phyloP scores from a whole-genome alignment of 2,888 invertebrate genomes.

The Chironomus tentans region DNA sequence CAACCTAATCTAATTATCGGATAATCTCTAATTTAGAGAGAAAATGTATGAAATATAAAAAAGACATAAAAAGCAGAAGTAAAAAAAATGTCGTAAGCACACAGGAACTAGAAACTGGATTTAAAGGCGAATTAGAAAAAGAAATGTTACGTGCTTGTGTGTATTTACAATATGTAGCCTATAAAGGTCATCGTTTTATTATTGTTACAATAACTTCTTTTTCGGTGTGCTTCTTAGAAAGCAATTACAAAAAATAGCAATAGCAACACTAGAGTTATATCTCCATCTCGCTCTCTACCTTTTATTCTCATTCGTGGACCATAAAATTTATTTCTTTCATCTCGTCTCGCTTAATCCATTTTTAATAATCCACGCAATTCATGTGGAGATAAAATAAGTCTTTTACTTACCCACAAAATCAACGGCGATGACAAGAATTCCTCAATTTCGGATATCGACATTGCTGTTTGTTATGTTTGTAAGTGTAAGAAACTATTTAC shows the following conservation, averaged over 20 bases:
- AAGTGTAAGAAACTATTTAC: not conserved
- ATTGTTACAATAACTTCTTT: not conserved
- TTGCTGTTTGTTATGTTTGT: not conserved
- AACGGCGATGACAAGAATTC: constrained; percentile 19
- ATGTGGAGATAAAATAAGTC: no score
- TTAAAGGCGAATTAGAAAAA: not conserved
- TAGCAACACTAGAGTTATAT: not conserved
- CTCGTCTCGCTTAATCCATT: not conserved
- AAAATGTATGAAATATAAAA: not conserved
- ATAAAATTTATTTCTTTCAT: not conserved
- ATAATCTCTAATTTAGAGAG: constrained; percentile 24
- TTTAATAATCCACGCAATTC: not conserved
- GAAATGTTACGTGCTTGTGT: not conserved
- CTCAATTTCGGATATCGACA: constrained; percentile 20
- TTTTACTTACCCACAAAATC: constrained; percentile 15
- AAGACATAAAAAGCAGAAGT: no score
- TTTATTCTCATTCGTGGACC: no score
- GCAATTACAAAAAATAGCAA: not conserved
- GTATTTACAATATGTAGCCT: not conserved
- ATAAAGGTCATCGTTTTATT: not conserved
- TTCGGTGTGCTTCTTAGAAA: not conserved
- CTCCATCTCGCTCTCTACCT: not conserved
- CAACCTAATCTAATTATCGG: constrained; percentile 23
- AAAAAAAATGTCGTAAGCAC: not conserved
- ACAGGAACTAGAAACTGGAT: not conserved